Conservation (phyloP, 2,113 vertebrate genomes). For the Hypocryptadius cinnamomeus region DNA sequence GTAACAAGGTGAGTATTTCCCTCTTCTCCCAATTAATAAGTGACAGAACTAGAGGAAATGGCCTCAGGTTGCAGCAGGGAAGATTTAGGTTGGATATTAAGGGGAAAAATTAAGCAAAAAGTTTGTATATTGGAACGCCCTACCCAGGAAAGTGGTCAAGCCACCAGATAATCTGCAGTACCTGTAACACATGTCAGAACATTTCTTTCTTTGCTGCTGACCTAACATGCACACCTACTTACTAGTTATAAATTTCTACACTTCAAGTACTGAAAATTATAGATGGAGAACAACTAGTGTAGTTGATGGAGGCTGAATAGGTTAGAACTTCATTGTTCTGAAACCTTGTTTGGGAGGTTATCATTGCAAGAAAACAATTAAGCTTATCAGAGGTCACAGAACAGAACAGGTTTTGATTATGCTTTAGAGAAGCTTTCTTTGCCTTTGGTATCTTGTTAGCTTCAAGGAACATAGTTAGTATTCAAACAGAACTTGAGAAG, state of each 20-base stretch:
- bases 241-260: neutral
- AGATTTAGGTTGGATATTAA: neutral
- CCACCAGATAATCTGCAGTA: neutral
- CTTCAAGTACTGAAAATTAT: constrained; percentile 8
- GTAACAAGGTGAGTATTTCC: neutral
- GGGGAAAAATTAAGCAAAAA: neutral
- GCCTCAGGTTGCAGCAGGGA: neutral
- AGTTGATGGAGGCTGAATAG: neutral
- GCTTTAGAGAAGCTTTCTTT: constrained; percentile 31
- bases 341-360: neutral
- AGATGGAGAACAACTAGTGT: neutral
- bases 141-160: neutral
- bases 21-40: neutral
- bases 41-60: neutral
- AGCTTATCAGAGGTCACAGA: constrained; percentile 32
- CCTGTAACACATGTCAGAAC: neutral
- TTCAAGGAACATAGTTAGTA: neutral
- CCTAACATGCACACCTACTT: neutral
- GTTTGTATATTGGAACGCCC: neutral
- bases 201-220: neutral
- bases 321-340: neutral
- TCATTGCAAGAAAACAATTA: neutral
- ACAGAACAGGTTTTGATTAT: constrained; percentile 38
- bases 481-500: constrained; percentile 27
- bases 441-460: constrained; percentile 16